phyloP scores from a whole-genome alignment of 2,113 vertebrate genomes.

The Egretta garzetta region DNA sequence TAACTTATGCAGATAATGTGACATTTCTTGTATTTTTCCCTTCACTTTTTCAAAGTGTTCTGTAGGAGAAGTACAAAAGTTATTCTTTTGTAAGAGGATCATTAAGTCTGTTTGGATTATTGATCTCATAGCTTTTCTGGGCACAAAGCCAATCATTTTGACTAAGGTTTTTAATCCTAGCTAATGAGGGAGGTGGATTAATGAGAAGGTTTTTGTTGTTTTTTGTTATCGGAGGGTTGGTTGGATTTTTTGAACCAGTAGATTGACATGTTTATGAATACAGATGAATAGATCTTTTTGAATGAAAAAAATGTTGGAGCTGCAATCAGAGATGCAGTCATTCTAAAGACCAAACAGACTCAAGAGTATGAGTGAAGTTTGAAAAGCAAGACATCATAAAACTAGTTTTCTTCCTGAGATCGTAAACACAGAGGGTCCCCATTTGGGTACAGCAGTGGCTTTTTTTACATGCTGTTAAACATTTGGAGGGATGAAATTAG shows the following conservation, averaged over 20 bases:
- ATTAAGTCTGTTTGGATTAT: conserved; percentile 65
- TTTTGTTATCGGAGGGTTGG: conserved; percentile 4
- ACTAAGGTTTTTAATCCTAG: conserved; percentile 57
- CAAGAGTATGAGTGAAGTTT: not conserved
- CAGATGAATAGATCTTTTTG: conserved; percentile 21
- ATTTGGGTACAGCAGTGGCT: not conserved
- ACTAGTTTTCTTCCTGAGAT: conserved; percentile 4
- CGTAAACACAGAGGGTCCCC: not conserved
- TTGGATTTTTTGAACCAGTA: not conserved
- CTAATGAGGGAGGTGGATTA: conserved; percentile 55
- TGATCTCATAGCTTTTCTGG: conserved; percentile 58
- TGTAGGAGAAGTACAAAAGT: conserved; percentile 36
- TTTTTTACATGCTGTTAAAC: not conserved
- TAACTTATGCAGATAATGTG: conserved; percentile 25
- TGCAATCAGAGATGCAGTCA: not conserved
- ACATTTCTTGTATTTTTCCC: conserved; percentile 1
- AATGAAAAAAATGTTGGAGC: conserved; percentile 23
- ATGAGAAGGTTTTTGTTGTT: conserved; percentile 12
- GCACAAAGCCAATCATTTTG: conserved; percentile 54
- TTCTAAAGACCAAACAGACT: conserved; percentile 8
- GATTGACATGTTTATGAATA: conserved; percentile 51
- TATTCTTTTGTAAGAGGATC: conserved; percentile 36
- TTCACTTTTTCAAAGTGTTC: not conserved
- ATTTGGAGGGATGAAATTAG: not conserved
- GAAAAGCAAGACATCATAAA: not conserved